These are phyloP conservation scores for Lasioglossum baleicum DNA, from an alignment of 1,140 invertebrate species.

Conservation along the genomic window DNA sequence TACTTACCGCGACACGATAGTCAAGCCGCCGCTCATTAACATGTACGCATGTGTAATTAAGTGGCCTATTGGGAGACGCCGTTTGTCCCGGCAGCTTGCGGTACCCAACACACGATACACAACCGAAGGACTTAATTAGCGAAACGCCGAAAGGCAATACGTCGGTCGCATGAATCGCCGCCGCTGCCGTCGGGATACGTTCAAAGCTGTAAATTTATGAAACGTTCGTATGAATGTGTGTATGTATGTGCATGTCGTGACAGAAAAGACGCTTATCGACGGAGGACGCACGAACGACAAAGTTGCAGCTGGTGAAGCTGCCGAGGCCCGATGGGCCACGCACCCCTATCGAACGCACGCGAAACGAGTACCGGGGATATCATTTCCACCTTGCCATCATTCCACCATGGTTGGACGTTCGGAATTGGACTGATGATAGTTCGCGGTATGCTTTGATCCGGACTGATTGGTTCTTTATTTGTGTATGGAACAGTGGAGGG, in stretches of 20 bases:
- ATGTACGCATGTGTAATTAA: conserved; percentile 15
- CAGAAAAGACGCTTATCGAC: too few species aligned
- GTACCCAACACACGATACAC: background rate
- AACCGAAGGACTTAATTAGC: conserved; percentile 19
- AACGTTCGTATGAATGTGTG: background rate
- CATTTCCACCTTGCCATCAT: background rate
- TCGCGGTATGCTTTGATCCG: too few species aligned
- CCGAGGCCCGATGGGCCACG: background rate
- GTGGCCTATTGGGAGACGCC: background rate
- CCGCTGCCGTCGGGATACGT: conserved; percentile 14
- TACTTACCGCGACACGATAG: background rate
- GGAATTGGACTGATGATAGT: background rate
- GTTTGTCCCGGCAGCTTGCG: background rate
- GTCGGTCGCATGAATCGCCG: background rate
- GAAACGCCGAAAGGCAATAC: conserved; percentile 11
- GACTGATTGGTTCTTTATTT: too few species aligned
- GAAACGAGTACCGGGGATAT: background rate
- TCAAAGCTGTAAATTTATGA: conserved; percentile 38
- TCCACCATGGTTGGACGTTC: background rate
- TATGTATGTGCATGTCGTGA: too few species aligned
- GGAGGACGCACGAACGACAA: conserved; percentile 33
- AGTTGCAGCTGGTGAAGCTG: conserved; percentile 44
- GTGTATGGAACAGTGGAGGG: too few species aligned
- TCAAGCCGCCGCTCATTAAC: conserved; percentile 3
- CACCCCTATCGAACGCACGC: conserved; percentile 1